Evolutionary conservation across 92 coral and sea anemone genomes (phyloP).

Genomic region (Zoanthus solanderi): DNA sequence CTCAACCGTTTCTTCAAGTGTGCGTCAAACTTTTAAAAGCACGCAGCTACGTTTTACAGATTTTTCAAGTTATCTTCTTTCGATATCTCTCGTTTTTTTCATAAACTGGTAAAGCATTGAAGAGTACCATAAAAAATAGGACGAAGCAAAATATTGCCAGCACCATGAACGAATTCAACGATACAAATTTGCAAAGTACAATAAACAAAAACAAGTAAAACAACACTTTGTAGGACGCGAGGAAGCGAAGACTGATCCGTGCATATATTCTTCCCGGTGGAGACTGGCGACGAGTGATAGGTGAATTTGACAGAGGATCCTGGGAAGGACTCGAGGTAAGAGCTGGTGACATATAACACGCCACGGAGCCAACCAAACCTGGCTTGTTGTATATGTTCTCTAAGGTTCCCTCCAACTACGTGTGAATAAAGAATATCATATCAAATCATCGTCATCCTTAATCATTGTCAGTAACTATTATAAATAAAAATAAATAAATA

Average conservation of each 20-base stretch:
- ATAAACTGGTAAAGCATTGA: constrained; percentile 56
- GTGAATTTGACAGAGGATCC: constrained; percentile 58
- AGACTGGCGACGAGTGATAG: constrained; percentile 46
- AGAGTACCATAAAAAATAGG: constrained; percentile 71
- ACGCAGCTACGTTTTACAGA: background rate
- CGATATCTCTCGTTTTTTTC: constrained; percentile 39
- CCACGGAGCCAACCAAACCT: constrained; percentile 68
- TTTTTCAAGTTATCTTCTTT: constrained; percentile 21
- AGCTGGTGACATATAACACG: constrained; percentile 86
- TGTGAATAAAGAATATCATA: background rate
- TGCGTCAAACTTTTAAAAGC: background rate
- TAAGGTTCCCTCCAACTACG: constrained; percentile 79
- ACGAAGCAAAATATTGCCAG: constrained; percentile 38
- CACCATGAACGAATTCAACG: constrained; percentile 57
- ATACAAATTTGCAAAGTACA: constrained; percentile 65
- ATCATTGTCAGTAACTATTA: too few species aligned
- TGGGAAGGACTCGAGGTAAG: constrained; percentile 62
- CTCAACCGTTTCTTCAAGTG: too few species aligned
- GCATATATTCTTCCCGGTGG: constrained; percentile 57
- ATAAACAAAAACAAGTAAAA: constrained; percentile 72
- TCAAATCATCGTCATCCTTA: background rate
- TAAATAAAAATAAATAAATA: too few species aligned
- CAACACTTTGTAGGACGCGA: constrained; percentile 93
- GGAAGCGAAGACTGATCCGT: constrained; percentile 90
- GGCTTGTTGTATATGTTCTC: constrained; percentile 70